Conservation (phyloP, 2,797 vertebrate species). For the Silurus lanzhouensis region DNA sequence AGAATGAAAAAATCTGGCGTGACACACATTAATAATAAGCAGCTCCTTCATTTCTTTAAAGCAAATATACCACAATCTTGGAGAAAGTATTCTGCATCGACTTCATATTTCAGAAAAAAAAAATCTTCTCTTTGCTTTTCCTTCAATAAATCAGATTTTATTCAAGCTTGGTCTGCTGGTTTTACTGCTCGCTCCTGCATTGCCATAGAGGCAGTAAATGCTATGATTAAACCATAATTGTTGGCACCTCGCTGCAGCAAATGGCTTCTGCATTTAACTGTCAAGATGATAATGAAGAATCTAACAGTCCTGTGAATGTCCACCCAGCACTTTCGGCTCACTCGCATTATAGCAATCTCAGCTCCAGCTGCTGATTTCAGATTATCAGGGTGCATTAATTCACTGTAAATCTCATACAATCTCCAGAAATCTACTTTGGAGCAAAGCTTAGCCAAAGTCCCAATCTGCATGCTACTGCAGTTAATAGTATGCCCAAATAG, state of each 20-base stretch:
- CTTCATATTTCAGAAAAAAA: neutral
- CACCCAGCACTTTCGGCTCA: constrained; percentile 18
- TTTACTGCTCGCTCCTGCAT: neutral
- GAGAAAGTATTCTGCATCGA: neutral
- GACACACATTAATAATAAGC: neutral
- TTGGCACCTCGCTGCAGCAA: constrained; percentile 8
- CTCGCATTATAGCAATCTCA: constrained; percentile 1
- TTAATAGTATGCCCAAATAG: neutral
- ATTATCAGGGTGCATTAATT: neutral
- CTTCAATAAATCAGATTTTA: neutral
- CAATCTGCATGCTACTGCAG: neutral
- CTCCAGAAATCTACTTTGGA: neutral
- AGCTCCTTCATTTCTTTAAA: neutral
- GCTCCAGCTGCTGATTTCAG: neutral
- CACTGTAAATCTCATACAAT: constrained; percentile 6
- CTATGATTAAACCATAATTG: constrained; percentile 11
- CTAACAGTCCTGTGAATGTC: neutral
- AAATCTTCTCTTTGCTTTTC: neutral
- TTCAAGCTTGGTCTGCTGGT: neutral
- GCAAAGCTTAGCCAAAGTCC: neutral
- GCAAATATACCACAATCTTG: neutral
- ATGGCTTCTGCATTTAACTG: neutral
- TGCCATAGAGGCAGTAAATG: neutral
- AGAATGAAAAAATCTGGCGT: neutral
- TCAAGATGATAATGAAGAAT: neutral